phyloP scores from a whole-genome alignment of 2,113 vertebrate genomes.

The Phyllostomus hastatus region DNA sequence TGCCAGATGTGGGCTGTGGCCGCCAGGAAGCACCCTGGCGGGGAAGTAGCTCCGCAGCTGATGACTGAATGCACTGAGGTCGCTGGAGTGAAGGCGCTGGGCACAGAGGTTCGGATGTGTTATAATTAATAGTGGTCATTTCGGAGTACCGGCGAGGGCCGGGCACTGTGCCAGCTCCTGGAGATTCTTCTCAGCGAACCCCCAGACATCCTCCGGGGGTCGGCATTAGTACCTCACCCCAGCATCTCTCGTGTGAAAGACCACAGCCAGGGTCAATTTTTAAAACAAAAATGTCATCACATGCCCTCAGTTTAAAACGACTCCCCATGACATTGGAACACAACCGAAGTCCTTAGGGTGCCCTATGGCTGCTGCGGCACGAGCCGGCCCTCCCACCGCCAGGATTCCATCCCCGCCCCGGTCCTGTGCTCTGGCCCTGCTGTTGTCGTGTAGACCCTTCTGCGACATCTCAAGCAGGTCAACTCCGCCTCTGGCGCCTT shows the following conservation, averaged over 20 bases:
- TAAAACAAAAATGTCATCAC: background rate
- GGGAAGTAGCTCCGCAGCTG: background rate
- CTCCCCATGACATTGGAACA: background rate
- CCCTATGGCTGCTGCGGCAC: fast-evolving
- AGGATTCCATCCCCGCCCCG: fast-evolving
- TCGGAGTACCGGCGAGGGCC: background rate
- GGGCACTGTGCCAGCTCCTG: too few relatives aligned
- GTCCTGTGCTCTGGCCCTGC: fast-evolving
- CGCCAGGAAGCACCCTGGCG: too few relatives aligned
- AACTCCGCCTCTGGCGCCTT: background rate
- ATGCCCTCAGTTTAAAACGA: background rate
- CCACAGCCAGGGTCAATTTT: background rate
- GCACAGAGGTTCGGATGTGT: background rate
- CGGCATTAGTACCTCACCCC: background rate
- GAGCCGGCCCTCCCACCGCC: background rate
- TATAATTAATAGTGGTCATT: background rate
- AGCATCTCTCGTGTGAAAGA: background rate
- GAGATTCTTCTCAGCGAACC: background rate
- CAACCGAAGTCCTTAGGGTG: background rate
- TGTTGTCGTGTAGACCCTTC: background rate
- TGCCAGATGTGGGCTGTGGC: background rate
- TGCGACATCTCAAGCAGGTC: background rate
- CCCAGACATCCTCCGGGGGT: background rate
- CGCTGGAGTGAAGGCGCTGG: background rate
- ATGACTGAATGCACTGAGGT: background rate